phyloP scores from a whole-genome alignment of 1,140 invertebrate species.

The Eriocheir sinensis region DNA sequence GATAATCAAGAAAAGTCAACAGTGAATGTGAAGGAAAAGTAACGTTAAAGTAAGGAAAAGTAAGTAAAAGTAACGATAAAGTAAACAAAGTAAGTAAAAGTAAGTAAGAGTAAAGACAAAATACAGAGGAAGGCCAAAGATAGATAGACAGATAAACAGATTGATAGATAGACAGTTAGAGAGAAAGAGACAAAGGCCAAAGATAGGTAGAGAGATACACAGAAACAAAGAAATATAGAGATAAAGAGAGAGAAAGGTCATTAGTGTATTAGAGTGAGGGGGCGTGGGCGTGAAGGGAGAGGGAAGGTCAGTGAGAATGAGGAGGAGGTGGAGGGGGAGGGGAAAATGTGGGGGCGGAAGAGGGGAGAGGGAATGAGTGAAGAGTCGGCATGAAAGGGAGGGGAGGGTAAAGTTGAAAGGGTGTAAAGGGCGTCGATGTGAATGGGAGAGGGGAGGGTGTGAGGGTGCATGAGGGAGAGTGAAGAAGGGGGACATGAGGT shows the following conservation, averaged over 20 bases:
- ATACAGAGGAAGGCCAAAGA: neutral
- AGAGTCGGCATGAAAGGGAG: neutral
- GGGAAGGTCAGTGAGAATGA: conserved; percentile 35
- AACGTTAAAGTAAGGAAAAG: neutral
- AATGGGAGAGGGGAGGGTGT: neutral
- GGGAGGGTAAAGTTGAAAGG: neutral
- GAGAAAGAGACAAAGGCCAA: neutral
- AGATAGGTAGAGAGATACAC: neutral
- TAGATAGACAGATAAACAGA: neutral
- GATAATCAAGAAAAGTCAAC: no score
- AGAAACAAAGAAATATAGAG: neutral
- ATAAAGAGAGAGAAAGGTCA: conserved; percentile 28
- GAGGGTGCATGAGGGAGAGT: neutral
- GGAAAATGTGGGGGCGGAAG: neutral
- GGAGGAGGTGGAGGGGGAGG: neutral
- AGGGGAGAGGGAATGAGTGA: neutral
- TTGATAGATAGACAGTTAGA: no score
- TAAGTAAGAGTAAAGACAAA: neutral
- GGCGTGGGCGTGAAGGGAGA: conserved; percentile 8
- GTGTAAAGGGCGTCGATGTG: no score
- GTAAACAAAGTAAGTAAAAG: neutral
- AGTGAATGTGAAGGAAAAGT: no score
- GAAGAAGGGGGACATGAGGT: neutral
- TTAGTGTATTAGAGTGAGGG: conserved; percentile 20
- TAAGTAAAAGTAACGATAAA: neutral